phyloP scores from a whole-genome alignment of 2,888 invertebrate species.

The Tenodera sinensis region DNA sequence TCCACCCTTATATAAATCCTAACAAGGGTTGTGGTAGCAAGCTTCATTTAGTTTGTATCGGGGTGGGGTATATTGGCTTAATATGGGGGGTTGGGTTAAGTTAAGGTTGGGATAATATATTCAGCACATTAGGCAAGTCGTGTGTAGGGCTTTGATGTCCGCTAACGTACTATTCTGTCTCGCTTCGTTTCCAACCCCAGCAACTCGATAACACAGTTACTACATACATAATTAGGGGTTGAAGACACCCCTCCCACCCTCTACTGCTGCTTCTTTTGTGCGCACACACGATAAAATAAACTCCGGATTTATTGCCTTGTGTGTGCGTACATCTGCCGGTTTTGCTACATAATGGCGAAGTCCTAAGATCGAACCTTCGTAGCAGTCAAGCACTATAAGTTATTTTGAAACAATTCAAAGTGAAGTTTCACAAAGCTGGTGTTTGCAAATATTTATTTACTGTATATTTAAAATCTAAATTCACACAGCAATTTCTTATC shows the following conservation, averaged over 20 bases:
- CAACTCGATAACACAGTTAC: neutral
- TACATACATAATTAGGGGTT: neutral
- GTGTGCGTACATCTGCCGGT: neutral
- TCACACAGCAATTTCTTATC: too few species aligned
- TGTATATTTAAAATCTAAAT: too few species aligned
- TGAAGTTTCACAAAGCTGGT: too few species aligned
- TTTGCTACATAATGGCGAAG: neutral
- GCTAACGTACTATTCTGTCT: constrained; percentile 17
- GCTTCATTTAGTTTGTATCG: constrained; percentile 17
- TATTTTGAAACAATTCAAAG: too few species aligned
- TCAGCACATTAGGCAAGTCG: constrained; percentile 5
- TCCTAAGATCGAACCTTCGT: neutral
- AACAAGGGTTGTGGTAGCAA: constrained; percentile 16
- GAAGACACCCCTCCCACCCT: neutral
- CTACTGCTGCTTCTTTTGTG: neutral
- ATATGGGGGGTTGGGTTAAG: constrained; percentile 11
- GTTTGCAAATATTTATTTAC: too few species aligned
- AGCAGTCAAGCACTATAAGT: too few species aligned
- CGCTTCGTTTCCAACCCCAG: neutral
- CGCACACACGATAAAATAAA: neutral
- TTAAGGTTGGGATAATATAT: constrained; percentile 17
- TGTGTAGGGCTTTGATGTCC: constrained; percentile 16
- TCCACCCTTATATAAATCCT: neutral
- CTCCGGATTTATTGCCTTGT: neutral
- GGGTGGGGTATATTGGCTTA: constrained; percentile 16